Evolutionary conservation across 2,888 invertebrate genomes (phyloP), one percentile per base, ranked within the genome.

Genomic region (Glaucopsyche alexis): DNA sequence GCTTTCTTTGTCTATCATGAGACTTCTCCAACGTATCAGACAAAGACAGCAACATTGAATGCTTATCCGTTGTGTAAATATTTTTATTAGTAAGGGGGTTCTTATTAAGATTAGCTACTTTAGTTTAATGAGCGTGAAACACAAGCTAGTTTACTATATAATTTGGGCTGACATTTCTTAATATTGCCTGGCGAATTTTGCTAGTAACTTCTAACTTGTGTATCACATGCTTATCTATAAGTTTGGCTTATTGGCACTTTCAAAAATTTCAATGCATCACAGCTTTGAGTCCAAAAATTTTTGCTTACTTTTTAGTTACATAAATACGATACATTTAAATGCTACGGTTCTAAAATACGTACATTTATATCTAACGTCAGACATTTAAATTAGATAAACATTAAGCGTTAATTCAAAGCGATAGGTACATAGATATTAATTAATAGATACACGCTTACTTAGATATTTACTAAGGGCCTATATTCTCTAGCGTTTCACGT

Each of bases 171-270:
- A 7, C 16, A 52, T 52, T n/a, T 2, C 8, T 50, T 52, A 8
- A 5, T 52, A 3, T 16, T 1, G 19, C 16, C 0, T 1, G 9
- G 16, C 19, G 13, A 19, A 29, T 29, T 29, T 29, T 29, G 14
- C 2, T 67, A 47, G 16, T 45, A 45, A 42, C 4, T 42, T 1
- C 45, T 66, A 66, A 16, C 42, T 45, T 19, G 8, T 66, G 19
- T n/a, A 67, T 67, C 40, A 67, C 16, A 16, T 11, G 67, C 42
- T 67, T 67, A 45, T 45, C 42, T 16, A 45, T 47, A 67, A 38
- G 60, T 47, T 67, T 42, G 16, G 45, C 45, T 67, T 67, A 16
- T 42, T 67, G 16, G 67, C 67, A 67, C 67, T 11, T 42, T 67
- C 9, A 8, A 60, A 29, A 60, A 67, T 40, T 66, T 66, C n/a